Evolutionary conservation across 92 coral and sea anemone species (phyloP).

Genomic region (Porites divaricata): DNA sequence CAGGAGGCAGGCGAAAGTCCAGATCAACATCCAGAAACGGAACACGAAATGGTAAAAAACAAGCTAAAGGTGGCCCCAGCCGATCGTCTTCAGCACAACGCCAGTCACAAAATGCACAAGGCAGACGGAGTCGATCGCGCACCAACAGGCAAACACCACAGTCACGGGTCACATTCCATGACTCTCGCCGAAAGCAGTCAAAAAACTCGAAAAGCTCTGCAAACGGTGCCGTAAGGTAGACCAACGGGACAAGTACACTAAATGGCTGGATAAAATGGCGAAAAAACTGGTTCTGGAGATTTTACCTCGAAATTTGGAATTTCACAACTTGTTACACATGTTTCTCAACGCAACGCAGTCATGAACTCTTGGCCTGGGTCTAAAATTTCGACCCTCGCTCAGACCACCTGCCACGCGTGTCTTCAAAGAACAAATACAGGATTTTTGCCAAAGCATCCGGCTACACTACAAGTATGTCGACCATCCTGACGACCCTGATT

Average conservation of each 20-base stretch:
- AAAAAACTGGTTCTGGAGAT: constrained; percentile 28
- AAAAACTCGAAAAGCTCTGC: constrained; percentile 31
- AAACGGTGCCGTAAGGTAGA: constrained; percentile 39
- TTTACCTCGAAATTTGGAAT: constrained; percentile 43
- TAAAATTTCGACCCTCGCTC: constrained; percentile 58
- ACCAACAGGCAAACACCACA: neutral
- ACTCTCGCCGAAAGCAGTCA: neutral
- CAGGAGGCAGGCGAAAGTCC: neutral
- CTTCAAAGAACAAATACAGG: constrained; percentile 50
- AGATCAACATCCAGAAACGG: neutral
- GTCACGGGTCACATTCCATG: neutral
- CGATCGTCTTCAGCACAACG: neutral
- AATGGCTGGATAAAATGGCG: constrained; percentile 61
- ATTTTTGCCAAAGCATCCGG: constrained; percentile 56
- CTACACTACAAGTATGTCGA: constrained; percentile 17
- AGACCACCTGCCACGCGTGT: constrained; percentile 44
- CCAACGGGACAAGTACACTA: constrained; percentile 20
- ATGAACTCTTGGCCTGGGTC: constrained; percentile 44
- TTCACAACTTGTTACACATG: constrained; percentile 36
- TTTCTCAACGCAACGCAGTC: constrained; percentile 29
- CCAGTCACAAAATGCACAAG: neutral
- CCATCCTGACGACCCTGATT: constrained; percentile 38
- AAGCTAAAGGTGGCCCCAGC: neutral
- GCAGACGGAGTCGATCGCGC: neutral
- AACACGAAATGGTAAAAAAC: too few relatives aligned